Evolutionary conservation across 1,140 invertebrate species (phyloP).

Genomic region (Microvelia longipes): DNA sequence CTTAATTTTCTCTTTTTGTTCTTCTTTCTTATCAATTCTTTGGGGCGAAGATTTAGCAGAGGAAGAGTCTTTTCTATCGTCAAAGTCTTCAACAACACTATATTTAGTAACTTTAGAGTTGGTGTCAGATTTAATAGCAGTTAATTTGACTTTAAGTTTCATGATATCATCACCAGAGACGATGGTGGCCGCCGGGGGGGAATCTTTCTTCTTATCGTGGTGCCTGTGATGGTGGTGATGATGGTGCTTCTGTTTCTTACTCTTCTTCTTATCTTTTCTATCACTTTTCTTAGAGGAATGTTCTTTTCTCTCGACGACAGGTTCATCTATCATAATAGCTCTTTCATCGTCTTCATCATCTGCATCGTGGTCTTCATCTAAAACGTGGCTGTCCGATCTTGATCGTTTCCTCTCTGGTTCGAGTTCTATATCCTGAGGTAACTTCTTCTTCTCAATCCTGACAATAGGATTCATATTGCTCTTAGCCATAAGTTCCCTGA

Average conservation of each 20-base stretch:
- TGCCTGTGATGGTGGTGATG: slow-evolving; percentile 23
- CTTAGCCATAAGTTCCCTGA: not conserved
- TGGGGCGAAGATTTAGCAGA: not conserved
- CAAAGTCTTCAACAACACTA: slow-evolving; percentile 6
- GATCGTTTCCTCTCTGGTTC: not conserved
- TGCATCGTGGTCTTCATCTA: slow-evolving; percentile 4
- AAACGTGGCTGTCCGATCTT: not conserved
- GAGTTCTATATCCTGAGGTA: not conserved
- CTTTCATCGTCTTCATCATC: slow-evolving; percentile 10
- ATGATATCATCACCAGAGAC: slow-evolving; percentile 22
- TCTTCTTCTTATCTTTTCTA: slow-evolving; percentile 14
- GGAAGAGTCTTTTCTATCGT: slow-evolving; percentile 7
- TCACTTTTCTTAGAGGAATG: slow-evolving; percentile 7
- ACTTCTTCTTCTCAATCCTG: not conserved
- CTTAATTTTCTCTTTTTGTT: not conserved
- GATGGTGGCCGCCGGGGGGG: slow-evolving; percentile 22
- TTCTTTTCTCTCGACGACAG: slow-evolving; percentile 9
- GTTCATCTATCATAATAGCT: not conserved
- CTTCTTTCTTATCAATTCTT: not conserved
- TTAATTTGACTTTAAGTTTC: slow-evolving; percentile 26
- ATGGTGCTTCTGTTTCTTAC: slow-evolving; percentile 22
- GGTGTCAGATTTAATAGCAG: slow-evolving; percentile 13
- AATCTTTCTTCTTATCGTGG: slow-evolving; percentile 12
- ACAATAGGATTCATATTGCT: not conserved
- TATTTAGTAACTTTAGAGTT: slow-evolving; percentile 12